Evolutionary conservation across 2,113 vertebrate genomes (phyloP).

Genomic region (Tamias sibiricus): DNA sequence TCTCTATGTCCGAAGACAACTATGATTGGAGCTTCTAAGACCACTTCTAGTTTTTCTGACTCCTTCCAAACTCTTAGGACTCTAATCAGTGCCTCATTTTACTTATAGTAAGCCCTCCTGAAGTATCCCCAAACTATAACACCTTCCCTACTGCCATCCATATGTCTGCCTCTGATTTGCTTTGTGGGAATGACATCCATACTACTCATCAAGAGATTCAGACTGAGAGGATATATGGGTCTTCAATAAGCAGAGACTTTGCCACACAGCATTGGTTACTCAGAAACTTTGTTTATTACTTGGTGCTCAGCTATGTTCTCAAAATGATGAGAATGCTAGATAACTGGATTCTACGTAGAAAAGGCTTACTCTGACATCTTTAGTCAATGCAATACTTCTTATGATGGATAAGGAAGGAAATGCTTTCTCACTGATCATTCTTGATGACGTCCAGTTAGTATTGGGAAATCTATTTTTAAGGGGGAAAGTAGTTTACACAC

Average conservation of each 20-base stretch:
- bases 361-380: not conserved
- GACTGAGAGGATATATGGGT: not conserved
- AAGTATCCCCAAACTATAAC: not conserved
- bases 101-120: not conserved
- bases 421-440: not conserved
- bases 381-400: not conserved
- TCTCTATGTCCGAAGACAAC: not conserved
- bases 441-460: not conserved
- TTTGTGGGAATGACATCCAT: not conserved
- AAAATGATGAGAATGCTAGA: slow-evolving; percentile 7
- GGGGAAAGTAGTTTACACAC: not conserved
- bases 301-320: not conserved
- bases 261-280: not conserved
- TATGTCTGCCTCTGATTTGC: not conserved
- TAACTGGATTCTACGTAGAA: not conserved
- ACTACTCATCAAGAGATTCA: not conserved
- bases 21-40: not conserved
- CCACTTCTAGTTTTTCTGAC: not conserved
- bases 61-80: not conserved
- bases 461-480: not conserved
- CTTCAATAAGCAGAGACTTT: slow-evolving; percentile 10
- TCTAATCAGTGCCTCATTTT: not conserved
- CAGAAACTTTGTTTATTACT: not conserved
- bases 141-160: not conserved
- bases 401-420: slow-evolving; percentile 17